Base-by-base conservation (phyloP, 2,888 invertebrate species). In the Embidobia sp. region DNA sequence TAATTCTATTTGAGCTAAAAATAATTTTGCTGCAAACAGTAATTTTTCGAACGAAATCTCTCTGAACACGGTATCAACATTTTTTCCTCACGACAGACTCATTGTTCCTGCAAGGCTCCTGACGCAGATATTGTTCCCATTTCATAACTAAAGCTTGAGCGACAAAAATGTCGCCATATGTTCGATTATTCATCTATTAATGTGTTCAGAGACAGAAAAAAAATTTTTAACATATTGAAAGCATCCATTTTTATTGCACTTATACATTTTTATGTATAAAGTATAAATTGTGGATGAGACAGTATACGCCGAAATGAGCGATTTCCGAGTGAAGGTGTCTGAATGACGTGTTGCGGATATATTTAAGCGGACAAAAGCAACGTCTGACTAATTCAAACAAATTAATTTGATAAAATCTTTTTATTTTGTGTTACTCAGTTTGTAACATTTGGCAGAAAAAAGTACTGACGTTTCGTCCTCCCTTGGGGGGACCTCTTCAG, bases 101-200 rank as follows among this genome's bases (percentile, higher is more conserved):
- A 51, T 64, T 64, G 64, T 64, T 64, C 33, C 51, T 22, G 33
- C 63, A 49, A 63, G 63, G 63, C 40, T 66, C 53, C 19, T 13
- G 51, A 26, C 42, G 55, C 35, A 42, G 64, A 64, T 64, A 64
- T 51, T 51, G 64, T 64, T 64, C 51, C 42, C 64, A 42, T 51
- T 66, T 55, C 55, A 66, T 53, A 67, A 46, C 55, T 55, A 37
- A 67, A 67, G 55, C 31, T 57, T 27, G 49, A 29, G 16, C 51
- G 27, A 69, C 59, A 59, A 69, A 69, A 59, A 59, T 33, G 67
- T 19, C 57, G 49, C 42, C 42, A 42, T 42, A 48, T 49, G 59
- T 51, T 59, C 48, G 69, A 69, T 69, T 69, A 69, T 69, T 69
- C 69, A 69, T 59, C 69, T 29, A 59, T 59, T 59, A 49, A 49